Percentiles rank a stretch among this genome's conserved stretches.
These are phyloP conservation scores for Corbicula japonica DNA, from an alignment of 2,888 invertebrate genomes.

Conservation along the genomic window DNA sequence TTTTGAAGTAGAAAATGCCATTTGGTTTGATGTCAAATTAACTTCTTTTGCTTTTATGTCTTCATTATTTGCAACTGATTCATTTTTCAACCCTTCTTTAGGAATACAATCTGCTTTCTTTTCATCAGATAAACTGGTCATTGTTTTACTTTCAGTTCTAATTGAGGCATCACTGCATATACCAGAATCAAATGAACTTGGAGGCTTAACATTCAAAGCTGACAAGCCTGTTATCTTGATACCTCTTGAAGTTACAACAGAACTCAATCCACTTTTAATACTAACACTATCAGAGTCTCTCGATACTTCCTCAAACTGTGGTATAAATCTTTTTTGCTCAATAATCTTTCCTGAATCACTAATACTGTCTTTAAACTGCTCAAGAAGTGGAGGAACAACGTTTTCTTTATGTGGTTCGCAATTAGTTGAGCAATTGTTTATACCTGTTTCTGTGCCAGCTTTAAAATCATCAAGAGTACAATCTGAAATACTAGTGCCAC, in stretches of 20 bases:
- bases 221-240: conserved; percentile 47
- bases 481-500: conserved; percentile 56
- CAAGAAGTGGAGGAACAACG: not conserved
- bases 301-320: not conserved
- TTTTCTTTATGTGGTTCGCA: too few relatives aligned
- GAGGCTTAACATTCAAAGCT: not conserved
- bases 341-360: not conserved
- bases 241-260: conserved; percentile 40
- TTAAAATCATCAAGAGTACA: conserved; percentile 49
- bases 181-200: not conserved
- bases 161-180: not conserved
- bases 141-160: not conserved
- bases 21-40: not conserved
- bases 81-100: not conserved
- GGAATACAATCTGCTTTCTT: not conserved
- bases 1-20: not conserved
- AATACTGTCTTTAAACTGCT: not conserved
- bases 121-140: not conserved
- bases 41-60: not conserved
- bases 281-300: conserved; percentile 31
- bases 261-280: conserved; percentile 46
- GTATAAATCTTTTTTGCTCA: not conserved
- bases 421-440: not conserved
- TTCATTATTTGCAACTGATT: not conserved
- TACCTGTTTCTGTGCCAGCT: not conserved